These are phyloP conservation scores for Cerceris ruficornis DNA, from an alignment of 2,888 invertebrate species.

Conservation along the genomic window DNA sequence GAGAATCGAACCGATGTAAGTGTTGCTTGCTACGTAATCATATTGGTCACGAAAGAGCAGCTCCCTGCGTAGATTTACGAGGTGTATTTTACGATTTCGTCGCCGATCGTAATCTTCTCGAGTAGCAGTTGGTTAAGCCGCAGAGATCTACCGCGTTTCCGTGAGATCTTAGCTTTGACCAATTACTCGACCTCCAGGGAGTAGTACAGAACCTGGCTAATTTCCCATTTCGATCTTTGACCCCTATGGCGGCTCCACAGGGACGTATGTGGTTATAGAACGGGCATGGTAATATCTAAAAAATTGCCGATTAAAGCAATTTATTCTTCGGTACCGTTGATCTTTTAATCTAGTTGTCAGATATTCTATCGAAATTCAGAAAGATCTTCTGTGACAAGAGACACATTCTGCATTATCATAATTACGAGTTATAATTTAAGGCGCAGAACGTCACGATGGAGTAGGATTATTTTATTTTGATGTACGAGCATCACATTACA, in stretches of 20 bases:
- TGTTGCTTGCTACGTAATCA: constrained; percentile 47
- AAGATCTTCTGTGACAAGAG: too few relatives aligned
- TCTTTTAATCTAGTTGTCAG: neutral
- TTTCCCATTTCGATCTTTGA: neutral
- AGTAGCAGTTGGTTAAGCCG: constrained; percentile 5
- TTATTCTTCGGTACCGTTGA: neutral
- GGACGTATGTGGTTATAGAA: too few relatives aligned
- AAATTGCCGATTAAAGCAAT: neutral
- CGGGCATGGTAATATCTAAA: too few relatives aligned
- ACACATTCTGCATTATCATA: too few relatives aligned
- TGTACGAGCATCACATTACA: too few relatives aligned
- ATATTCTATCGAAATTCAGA: too few relatives aligned
- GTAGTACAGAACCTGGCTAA: neutral
- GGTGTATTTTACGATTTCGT: constrained; percentile 58
- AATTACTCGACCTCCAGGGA: neutral
- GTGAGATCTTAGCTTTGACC: neutral
- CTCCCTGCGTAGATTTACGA: constrained; percentile 51
- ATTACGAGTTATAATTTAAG: too few relatives aligned
- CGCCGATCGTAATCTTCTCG: constrained; percentile 36
- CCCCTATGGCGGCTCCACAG: neutral
- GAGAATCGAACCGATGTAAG: constrained; percentile 41
- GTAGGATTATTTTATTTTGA: too few relatives aligned
- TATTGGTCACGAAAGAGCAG: constrained; percentile 57
- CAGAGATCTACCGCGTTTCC: constrained; percentile 1
- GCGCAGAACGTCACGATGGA: too few relatives aligned